Conservation (phyloP, 2,113 vertebrate genomes). For the Ophiodon elongatus region DNA sequence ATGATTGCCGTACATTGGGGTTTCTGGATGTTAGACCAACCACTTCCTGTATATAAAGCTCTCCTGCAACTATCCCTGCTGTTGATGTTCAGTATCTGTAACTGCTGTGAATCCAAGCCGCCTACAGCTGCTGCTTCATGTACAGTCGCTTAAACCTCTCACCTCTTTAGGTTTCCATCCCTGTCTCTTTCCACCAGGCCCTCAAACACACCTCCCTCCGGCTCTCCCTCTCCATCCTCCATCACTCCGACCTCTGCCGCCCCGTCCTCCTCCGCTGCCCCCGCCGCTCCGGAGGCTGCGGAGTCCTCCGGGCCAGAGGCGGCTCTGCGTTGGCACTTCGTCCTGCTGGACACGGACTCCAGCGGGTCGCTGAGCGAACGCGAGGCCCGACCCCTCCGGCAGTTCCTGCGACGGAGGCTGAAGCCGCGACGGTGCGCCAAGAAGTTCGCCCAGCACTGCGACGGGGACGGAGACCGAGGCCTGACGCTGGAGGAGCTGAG, state of each 20-base stretch:
- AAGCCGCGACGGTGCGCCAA: constrained; percentile 77
- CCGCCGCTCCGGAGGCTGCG: not conserved
- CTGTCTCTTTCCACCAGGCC: constrained; percentile 18
- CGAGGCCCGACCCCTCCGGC: constrained; percentile 74
- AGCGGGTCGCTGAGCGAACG: constrained; percentile 71
- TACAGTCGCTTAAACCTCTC: not conserved
- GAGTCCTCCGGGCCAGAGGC: constrained; percentile 41
- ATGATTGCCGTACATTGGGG: too few species aligned
- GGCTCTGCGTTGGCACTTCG: constrained; percentile 75
- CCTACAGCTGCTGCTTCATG: too few species aligned
- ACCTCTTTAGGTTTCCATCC: not conserved
- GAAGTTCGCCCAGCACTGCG: constrained; percentile 79
- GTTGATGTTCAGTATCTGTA: not conserved
- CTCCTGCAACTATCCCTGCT: not conserved
- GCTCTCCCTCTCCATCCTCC: not conserved
- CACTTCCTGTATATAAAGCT: not conserved
- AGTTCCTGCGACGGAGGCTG: constrained; percentile 69
- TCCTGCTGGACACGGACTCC: constrained; percentile 73
- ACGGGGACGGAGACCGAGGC: constrained; percentile 68
- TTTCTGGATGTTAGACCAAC: not conserved
- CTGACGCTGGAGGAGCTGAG: constrained; percentile 76
- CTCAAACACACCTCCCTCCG: constrained; percentile 2
- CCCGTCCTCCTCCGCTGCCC: not conserved
- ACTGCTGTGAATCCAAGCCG: not conserved
- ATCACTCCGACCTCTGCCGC: not conserved